Percentiles rank a stretch among this genome's conserved stretches.
Evolutionary conservation across 1,140 invertebrate species (phyloP).

Genomic region (Himalopsyche phryganea): DNA sequence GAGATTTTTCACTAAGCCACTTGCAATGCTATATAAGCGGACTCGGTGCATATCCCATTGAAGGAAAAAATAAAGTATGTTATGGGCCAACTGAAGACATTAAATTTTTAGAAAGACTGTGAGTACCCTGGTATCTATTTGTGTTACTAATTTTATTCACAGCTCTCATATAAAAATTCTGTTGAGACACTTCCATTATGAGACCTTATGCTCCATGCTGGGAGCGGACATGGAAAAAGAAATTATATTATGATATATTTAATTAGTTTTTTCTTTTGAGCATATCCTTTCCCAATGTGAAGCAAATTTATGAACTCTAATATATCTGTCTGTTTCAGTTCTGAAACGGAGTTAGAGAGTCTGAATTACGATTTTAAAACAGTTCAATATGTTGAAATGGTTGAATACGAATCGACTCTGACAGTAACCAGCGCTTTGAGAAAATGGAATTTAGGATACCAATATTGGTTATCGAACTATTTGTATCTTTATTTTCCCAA

Average conservation of each 20-base stretch:
- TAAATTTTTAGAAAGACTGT: constrained; percentile 53
- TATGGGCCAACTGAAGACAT: constrained; percentile 71
- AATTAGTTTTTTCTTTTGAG: too few species aligned
- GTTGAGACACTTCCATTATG: too few species aligned
- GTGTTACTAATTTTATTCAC: too few species aligned
- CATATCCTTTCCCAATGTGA: too few species aligned
- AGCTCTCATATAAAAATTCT: too few species aligned
- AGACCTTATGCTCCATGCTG: too few species aligned
- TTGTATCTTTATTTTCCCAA: constrained; percentile 61
- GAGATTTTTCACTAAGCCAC: constrained; percentile 85
- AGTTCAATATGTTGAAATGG: constrained; percentile 77
- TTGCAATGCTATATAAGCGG: constrained; percentile 88
- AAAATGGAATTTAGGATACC: constrained; percentile 92
- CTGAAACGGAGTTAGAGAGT: constrained; percentile 49
- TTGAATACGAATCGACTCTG: constrained; percentile 70
- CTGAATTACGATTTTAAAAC: constrained; percentile 78
- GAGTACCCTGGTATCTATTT: constrained; percentile 34
- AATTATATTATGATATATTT: too few species aligned
- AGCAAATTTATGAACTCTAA: too few species aligned
- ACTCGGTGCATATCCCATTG: constrained; percentile 83
- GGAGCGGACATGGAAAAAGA: too few species aligned
- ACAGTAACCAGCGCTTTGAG: constrained; percentile 82
- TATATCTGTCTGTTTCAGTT: constrained; percentile 43
- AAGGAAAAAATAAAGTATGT: constrained; percentile 68
- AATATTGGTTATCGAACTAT: constrained; percentile 90